phyloP scores from a whole-genome alignment of 2,797 vertebrate species.

The Trematomus bernacchii region DNA sequence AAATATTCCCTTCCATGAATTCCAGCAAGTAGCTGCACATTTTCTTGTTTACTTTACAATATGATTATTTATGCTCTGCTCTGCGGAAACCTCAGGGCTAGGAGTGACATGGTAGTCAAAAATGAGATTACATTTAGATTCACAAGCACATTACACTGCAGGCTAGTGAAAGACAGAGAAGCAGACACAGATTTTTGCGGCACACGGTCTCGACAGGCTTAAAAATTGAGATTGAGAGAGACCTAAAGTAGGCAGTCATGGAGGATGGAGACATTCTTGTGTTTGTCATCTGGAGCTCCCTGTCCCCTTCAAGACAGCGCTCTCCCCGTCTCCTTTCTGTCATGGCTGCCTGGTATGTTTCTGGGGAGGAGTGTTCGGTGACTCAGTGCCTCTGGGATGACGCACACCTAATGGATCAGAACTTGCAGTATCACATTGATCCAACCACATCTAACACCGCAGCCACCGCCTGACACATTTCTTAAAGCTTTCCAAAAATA shows the following conservation, averaged over 20 bases:
- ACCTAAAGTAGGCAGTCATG: slow-evolving; percentile 42
- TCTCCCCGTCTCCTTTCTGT: slow-evolving; percentile 46
- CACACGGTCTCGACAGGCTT: slow-evolving; percentile 31
- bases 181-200: slow-evolving; percentile 17
- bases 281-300: slow-evolving; percentile 61
- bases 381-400: slow-evolving; percentile 71
- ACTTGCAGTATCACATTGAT: slow-evolving; percentile 64
- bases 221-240: slow-evolving; percentile 47
- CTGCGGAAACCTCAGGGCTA: slow-evolving; percentile 45
- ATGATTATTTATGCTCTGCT: slow-evolving; percentile 62
- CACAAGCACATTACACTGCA: slow-evolving; percentile 40
- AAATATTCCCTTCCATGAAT: slow-evolving; percentile 49
- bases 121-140: slow-evolving; percentile 52
- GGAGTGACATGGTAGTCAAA: slow-evolving; percentile 34
- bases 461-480: slow-evolving; percentile 42
- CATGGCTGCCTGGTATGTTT: slow-evolving; percentile 42
- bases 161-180: slow-evolving; percentile 33
- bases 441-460: slow-evolving; percentile 39
- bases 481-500: slow-evolving; percentile 43
- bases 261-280: slow-evolving; percentile 48
- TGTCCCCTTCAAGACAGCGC: slow-evolving; percentile 49
- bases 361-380: slow-evolving; percentile 50
- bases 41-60: slow-evolving; percentile 56
- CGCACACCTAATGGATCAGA: slow-evolving; percentile 69
- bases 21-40: slow-evolving; percentile 34